These are phyloP conservation scores for Cyanoderma ruficeps DNA, from an alignment of 2,113 vertebrate species.

Conservation along the genomic window DNA sequence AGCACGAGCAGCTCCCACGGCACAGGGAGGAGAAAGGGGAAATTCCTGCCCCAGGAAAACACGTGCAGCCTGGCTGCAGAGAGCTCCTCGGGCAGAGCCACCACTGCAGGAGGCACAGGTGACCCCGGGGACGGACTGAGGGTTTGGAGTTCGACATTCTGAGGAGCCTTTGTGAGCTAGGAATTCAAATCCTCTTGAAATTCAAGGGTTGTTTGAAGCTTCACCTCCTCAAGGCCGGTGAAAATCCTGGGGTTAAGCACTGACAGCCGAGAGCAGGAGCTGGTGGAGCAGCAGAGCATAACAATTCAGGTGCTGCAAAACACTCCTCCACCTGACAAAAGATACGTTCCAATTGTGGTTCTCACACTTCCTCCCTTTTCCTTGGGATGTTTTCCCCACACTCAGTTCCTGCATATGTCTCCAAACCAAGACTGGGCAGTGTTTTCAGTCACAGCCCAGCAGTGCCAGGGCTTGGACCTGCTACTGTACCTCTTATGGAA, in stretches of 20 bases:
- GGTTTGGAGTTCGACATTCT: background rate
- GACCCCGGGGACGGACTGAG: background rate
- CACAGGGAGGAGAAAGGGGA: background rate
- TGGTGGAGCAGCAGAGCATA: background rate
- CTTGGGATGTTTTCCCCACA: background rate
- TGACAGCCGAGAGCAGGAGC: accelerated
- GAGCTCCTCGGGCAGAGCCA: background rate
- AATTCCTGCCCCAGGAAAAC: background rate
- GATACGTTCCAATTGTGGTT: background rate
- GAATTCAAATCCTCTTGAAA: background rate
- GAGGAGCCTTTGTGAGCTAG: background rate
- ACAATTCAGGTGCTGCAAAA: background rate
- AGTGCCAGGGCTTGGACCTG: background rate
- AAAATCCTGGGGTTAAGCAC: background rate
- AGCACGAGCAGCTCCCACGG: accelerated
- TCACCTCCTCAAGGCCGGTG: background rate
- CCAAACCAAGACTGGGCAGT: background rate
- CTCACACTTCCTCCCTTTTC: background rate
- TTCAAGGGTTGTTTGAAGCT: background rate
- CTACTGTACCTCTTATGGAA: conserved; percentile 60
- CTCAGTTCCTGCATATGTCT: background rate
- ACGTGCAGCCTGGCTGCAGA: accelerated
- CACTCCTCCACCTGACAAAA: background rate
- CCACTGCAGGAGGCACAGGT: background rate
- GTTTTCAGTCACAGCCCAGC: background rate